phyloP scores from a whole-genome alignment of 2,113 vertebrate species.

The Corapipo altera region DNA sequence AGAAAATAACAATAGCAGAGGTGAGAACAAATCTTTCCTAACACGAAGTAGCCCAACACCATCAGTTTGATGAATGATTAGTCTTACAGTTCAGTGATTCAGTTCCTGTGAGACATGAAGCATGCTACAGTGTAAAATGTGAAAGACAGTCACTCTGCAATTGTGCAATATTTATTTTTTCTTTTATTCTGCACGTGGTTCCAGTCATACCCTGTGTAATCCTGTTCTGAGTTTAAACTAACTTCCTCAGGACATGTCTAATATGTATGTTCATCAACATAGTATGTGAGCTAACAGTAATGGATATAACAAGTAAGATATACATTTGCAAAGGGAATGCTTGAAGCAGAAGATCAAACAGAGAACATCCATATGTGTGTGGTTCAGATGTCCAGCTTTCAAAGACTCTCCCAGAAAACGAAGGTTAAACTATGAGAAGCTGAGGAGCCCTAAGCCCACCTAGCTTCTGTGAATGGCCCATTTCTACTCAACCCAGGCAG shows the following conservation, averaged over 20 bases:
- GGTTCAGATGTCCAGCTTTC: background rate
- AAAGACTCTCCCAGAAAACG: background rate
- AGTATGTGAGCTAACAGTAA: background rate
- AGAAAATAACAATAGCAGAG: conserved; percentile 56
- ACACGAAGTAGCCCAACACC: background rate
- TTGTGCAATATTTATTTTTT: background rate
- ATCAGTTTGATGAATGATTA: background rate
- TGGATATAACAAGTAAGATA: background rate
- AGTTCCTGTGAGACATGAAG: fast-evolving
- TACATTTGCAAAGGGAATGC: background rate
- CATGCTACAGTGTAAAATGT: background rate
- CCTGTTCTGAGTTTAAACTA: background rate
- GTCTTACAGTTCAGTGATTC: background rate
- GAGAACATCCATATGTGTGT: background rate
- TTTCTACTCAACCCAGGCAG: background rate
- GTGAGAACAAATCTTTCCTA: conserved; percentile 30
- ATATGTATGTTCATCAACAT: background rate
- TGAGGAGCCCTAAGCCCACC: background rate
- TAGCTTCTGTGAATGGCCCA: background rate
- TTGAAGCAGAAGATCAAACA: background rate
- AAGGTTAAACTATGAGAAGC: background rate
- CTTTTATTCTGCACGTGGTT: background rate
- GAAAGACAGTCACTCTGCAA: background rate
- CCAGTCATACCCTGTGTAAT: background rate
- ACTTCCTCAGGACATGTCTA: background rate